phyloP scores from a whole-genome alignment of 2,797 vertebrate species.

The Knipowitschia caucasica region DNA sequence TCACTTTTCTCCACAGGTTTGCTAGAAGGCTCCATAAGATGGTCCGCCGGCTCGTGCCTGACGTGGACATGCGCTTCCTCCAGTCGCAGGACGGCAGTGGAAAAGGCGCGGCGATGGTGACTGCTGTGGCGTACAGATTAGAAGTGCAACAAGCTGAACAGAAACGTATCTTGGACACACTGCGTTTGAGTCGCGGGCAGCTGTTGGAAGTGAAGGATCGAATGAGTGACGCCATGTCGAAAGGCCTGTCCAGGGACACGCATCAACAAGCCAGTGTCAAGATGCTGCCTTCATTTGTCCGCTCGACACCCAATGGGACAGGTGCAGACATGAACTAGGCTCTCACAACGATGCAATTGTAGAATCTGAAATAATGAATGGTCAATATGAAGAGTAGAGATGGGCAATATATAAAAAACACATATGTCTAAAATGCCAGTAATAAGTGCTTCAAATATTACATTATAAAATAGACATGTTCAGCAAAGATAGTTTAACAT shows the following conservation, averaged over 20 bases:
- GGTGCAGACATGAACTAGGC: constrained; percentile 64
- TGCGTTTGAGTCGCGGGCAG: constrained; percentile 83
- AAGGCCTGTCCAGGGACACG: constrained; percentile 79
- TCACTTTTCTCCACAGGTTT: constrained; percentile 72
- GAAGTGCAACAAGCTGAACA: constrained; percentile 83
- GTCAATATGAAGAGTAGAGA: too few species aligned
- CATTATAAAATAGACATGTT: too few species aligned
- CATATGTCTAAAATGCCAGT: too few species aligned
- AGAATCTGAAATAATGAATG: too few species aligned
- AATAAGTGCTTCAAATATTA: too few species aligned
- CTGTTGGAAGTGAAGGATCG: constrained; percentile 85
- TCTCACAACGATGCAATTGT: not conserved
- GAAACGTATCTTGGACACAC: constrained; percentile 78
- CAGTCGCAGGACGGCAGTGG: constrained; percentile 91
- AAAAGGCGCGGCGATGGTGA: constrained; percentile 97
- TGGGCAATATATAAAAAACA: too few species aligned
- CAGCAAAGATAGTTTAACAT: too few species aligned
- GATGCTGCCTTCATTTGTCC: constrained; percentile 93
- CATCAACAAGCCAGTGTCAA: constrained; percentile 79
- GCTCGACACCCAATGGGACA: constrained; percentile 89
- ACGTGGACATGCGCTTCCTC: constrained; percentile 90
- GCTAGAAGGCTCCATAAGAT: constrained; percentile 88
- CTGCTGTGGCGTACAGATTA: constrained; percentile 89
- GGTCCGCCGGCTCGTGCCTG: constrained; percentile 85
- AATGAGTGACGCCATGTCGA: constrained; percentile 82